Percentiles rank a stretch among this genome's conserved stretches.
Conservation (phyloP, 2,888 invertebrate species). For the Uropetala carovei region DNA sequence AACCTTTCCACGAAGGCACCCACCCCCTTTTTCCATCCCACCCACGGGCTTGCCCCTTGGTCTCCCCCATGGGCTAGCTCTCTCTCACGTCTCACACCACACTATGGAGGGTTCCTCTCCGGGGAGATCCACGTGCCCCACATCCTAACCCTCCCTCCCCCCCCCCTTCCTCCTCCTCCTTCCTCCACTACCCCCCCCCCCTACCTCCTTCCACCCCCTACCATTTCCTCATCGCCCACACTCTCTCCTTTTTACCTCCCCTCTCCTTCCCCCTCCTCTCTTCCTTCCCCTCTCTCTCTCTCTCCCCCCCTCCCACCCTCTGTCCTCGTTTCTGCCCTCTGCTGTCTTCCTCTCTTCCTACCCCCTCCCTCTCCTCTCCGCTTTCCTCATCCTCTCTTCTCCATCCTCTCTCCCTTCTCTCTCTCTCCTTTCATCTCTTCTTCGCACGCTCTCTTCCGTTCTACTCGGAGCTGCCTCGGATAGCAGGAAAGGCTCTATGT, state of each 20-base stretch:
- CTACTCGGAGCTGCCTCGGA: background rate
- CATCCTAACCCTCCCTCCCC: background rate
- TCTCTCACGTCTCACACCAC: constrained; percentile 13
- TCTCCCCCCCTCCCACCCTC: background rate
- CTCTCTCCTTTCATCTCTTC: background rate
- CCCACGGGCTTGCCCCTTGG: background rate
- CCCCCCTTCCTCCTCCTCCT: background rate
- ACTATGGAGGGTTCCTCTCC: constrained; percentile 22
- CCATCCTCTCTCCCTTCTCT: background rate
- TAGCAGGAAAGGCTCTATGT: background rate
- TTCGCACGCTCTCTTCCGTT: background rate
- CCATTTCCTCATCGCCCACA: background rate
- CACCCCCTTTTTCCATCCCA: background rate
- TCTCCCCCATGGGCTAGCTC: background rate
- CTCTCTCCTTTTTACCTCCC: background rate
- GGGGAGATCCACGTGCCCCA: background rate
- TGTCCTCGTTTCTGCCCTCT: no score
- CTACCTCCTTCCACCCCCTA: background rate
- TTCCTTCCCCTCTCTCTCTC: background rate
- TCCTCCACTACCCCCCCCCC: background rate
- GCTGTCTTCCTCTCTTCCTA: background rate
- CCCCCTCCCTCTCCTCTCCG: background rate
- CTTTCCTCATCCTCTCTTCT: background rate
- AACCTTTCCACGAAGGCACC: background rate
- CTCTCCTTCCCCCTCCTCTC: background rate